Conservation (phyloP, 1,140 invertebrate genomes). For the Calosoma granatense region DNA sequence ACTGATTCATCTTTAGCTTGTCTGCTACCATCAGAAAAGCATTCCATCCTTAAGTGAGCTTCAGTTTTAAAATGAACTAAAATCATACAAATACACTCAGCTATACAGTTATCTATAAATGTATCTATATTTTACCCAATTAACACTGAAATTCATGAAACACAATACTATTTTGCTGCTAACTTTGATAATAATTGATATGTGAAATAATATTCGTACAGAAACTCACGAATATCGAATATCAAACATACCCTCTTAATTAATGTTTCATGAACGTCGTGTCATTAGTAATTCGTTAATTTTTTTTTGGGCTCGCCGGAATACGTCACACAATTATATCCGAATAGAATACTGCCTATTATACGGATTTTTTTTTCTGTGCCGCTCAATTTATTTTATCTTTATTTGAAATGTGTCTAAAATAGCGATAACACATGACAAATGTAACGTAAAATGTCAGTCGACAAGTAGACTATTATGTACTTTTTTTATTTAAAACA, state of each 20-base stretch:
- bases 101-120: no score
- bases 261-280: neutral
- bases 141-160: neutral
- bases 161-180: neutral
- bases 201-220: neutral
- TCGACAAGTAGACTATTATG: neutral
- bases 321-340: no score
- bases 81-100: no score
- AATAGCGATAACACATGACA: no score
- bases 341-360: no score
- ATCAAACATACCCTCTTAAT: neutral
- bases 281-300: no score
- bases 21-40: neutral
- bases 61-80: neutral
- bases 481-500: neutral
- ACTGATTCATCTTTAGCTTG: neutral
- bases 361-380: no score
- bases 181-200: no score
- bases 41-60: neutral
- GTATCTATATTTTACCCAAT: neutral
- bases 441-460: no score
- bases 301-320: no score
- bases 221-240: neutral
- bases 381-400: no score
- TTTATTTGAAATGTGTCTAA: no score